Evolutionary conservation across 2,797 vertebrate genomes (phyloP), one percentile per base, ranked within the genome.

Genomic region (Falco peregrinus): DNA sequence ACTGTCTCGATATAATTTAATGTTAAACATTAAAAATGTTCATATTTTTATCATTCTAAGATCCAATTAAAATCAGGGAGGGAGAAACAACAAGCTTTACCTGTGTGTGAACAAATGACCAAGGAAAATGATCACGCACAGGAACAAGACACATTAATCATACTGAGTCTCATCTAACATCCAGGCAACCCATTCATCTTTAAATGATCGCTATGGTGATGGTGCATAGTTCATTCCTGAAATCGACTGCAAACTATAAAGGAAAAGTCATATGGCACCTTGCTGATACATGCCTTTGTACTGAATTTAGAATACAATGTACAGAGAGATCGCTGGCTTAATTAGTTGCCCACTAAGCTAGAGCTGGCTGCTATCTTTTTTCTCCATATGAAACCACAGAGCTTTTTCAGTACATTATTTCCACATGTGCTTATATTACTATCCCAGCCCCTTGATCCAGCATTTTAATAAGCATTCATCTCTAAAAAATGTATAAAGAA

Each of bases 351-450:
- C 77, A 92, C 63, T 81, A 89, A 93, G 89, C 41, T 67, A 15
- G 39, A 90, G 41, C 18, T 95, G 90, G 89, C 90, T 93, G 86
- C 74, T 80, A 56, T 91, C 78, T 91, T 81, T 95, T 87, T 92
- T 90, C 84, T 92, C 54, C 86, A 90, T 73, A 84, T 81, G 87
- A 96, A 96, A 95, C 84, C 94, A 77, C 91, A 95, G 59, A 94
- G 64, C 43, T 87, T 95, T 82, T 53, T 90, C 61, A 92, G 91
- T 68, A 95, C 87, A 97, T 97, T 93, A 85, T 88, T 97, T 96
- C 97, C 96, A 97, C 80, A 93, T 96, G 94, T 96, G 82, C 78
- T 94, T 92, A 35, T 88, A 87, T 88, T 94, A 67, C 48, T 89
- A 76, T 87, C n/a, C 74, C 50, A 84, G 35, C 10, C 20, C 37